Evolutionary conservation across 2,797 vertebrate genomes (phyloP), one percentile per base, ranked within the genome.

Genomic region (Nyctibius grandis): DNA sequence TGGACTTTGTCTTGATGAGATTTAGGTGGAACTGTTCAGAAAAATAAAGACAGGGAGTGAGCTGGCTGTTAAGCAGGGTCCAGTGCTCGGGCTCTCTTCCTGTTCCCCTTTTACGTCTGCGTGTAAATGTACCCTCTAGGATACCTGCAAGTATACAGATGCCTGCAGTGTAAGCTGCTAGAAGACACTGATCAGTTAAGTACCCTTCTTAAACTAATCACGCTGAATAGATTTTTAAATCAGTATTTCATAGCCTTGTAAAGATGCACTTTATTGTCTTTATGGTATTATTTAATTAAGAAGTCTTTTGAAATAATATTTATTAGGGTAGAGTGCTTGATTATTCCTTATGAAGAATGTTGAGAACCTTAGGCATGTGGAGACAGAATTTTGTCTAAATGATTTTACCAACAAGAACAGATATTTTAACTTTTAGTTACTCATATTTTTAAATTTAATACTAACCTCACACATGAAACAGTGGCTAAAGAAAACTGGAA

Each of bases 191-290:
- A 57, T 47, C 72, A 23, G 45, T 94, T 91, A 92, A 89, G 48
- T 75, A 91, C 65, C 15, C n/a, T 80, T 91, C 75, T 91, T 93
- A 89, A 96, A 93, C 75, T 83, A 92, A 94, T 95, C 60, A 75
- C 0, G 2, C 51, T 13, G 2, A 91, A 72, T 64, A 89, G 42
- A 74, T 94, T 92, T 92, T 85, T 42, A 59, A 85, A 79, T 91
- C 59, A 83, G 14, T 92, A 47, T 89, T 91, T 96, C 85, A 80
- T 91, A 60, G 54, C 40, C 14, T 60, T 87, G 19, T 80, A 74
- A 89, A 93, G 53, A 83, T 64, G 57, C 17, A 36, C 22, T 88
- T 64, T 60, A 63, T 73, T 93, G 75, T 53, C 74, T 93, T 80
- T 40, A 77, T 74, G 17, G 5, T 82, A 67, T 87, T 88, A 73